phyloP scores from a whole-genome alignment of 2,888 invertebrate species.

The Mimachlamys varia region DNA sequence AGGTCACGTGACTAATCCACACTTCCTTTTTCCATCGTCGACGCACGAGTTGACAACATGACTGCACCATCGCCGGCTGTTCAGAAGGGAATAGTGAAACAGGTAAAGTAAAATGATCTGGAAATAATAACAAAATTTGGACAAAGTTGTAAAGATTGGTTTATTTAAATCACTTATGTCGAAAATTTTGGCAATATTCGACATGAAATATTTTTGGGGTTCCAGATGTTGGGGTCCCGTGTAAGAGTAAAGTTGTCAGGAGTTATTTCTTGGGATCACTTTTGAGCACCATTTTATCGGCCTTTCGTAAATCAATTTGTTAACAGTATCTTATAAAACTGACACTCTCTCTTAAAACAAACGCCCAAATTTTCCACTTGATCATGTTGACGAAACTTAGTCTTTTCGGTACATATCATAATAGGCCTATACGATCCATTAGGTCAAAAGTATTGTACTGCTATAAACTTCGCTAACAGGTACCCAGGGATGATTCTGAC shows the following conservation, averaged over 20 bases:
- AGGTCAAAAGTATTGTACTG: no score
- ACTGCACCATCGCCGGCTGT: conserved; percentile 65
- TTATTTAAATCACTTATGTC: background rate
- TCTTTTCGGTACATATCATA: no score
- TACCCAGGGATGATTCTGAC: no score
- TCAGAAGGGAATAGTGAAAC: conserved; percentile 78
- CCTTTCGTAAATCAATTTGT: no score
- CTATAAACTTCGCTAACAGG: no score
- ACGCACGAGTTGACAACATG: conserved; percentile 65
- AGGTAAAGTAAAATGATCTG: conserved; percentile 62
- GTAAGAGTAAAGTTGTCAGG: background rate
- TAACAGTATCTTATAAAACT: no score
- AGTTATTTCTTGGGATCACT: no score
- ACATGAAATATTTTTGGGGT: background rate
- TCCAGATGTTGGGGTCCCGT: conserved; percentile 12
- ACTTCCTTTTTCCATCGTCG: conserved; percentile 72
- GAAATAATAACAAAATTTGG: background rate
- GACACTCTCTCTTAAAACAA: no score
- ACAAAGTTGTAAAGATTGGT: background rate
- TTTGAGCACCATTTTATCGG: no score
- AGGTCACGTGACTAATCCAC: conserved; percentile 67
- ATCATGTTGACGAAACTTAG: no score
- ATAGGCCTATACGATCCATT: no score
- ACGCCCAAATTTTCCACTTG: no score
- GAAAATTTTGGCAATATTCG: background rate